Conservation (phyloP, 2,797 vertebrate species). For the Eulemur rubriventer region DNA sequence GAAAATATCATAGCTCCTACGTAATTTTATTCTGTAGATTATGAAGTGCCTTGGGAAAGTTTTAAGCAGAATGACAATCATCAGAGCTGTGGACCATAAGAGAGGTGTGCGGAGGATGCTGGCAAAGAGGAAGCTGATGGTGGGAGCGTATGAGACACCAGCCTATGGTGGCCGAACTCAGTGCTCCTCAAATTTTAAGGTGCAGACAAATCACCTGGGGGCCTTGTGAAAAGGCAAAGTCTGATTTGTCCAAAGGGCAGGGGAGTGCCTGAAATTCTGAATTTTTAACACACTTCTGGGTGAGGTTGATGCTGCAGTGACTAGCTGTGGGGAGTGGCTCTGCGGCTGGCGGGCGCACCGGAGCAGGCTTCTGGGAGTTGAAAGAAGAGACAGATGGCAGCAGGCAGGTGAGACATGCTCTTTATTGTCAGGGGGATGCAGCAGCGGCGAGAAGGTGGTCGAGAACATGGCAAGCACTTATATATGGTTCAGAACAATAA, state of each 20-base stretch:
- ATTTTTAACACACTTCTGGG: not conserved
- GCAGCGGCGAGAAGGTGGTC: no score
- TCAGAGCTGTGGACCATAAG: not conserved
- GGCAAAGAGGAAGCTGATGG: not conserved
- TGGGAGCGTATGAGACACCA: accelerated
- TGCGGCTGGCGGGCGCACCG: no score
- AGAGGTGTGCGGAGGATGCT: not conserved
- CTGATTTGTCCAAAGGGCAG: not conserved
- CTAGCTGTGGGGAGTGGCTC: no score
- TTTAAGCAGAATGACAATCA: not conserved
- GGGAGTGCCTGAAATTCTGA: not conserved
- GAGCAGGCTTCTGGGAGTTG: no score
- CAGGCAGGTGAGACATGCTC: no score
- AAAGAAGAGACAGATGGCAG: no score
- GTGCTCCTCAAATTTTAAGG: not conserved
- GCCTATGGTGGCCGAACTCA: not conserved
- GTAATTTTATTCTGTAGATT: not conserved
- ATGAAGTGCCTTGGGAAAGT: not conserved
- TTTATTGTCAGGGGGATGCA: no score
- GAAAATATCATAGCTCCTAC: not conserved
- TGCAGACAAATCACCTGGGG: not conserved
- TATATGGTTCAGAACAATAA: no score
- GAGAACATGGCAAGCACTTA: no score
- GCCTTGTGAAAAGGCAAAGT: not conserved
- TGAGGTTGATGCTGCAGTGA: not conserved